phyloP scores from a whole-genome alignment of 2,113 vertebrate genomes.

The Vanacampus margaritifer region DNA sequence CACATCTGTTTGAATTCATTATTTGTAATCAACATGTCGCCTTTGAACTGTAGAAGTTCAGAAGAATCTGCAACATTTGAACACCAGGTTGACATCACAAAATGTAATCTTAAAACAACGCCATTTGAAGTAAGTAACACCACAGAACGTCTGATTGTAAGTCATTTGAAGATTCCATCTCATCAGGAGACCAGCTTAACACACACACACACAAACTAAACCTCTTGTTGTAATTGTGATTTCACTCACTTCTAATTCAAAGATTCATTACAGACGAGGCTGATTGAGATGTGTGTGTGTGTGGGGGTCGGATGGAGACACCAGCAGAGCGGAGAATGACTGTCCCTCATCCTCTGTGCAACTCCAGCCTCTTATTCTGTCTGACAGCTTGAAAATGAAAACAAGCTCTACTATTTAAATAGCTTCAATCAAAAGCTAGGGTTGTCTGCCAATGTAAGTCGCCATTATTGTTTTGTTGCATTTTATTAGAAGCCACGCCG shows the following conservation, averaged over 20 bases:
- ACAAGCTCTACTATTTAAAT: conserved; percentile 7
- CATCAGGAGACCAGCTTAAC: not conserved
- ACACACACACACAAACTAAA: not conserved
- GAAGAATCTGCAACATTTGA: too few relatives aligned
- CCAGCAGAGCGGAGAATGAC: conserved; percentile 42
- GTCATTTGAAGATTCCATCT: not conserved
- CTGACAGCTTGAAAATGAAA: conserved; percentile 44
- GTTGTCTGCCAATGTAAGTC: not conserved
- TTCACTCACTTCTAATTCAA: conserved; percentile 32
- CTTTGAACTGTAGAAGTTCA: too few relatives aligned
- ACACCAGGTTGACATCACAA: too few relatives aligned
- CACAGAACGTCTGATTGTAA: too few relatives aligned
- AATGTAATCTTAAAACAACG: too few relatives aligned
- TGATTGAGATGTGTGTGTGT: conserved; percentile 48
- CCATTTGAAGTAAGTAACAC: too few relatives aligned
- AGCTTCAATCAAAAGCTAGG: conserved; percentile 39
- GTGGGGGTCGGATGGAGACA: conserved; percentile 26
- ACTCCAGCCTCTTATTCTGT: conserved; percentile 32
- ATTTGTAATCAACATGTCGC: too few relatives aligned
- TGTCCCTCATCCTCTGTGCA: conserved; percentile 38
- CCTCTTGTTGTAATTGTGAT: conserved; percentile 3
- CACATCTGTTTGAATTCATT: too few relatives aligned
- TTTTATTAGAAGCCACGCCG: not conserved
- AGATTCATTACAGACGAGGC: conserved; percentile 49
- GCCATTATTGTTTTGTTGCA: not conserved